Conservation (phyloP, 2,888 invertebrate species). For the Harpalus rufipes region DNA sequence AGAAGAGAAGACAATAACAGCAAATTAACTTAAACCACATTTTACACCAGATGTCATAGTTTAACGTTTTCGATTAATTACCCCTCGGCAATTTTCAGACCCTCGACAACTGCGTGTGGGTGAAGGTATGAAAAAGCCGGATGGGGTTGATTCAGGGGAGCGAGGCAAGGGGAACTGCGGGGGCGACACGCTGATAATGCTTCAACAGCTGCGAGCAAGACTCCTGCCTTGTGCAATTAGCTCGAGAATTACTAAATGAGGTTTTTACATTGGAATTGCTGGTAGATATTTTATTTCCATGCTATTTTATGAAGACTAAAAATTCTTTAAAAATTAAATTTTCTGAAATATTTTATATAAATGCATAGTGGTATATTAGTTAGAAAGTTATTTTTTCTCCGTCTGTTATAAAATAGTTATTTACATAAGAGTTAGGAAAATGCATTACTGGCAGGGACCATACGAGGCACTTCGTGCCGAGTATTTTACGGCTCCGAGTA, state of each 20-base stretch:
- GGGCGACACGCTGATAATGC: constrained; percentile 45
- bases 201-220: constrained; percentile 42
- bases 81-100: constrained; percentile 14
- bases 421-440: too few relatives aligned
- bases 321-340: background rate
- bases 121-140: constrained; percentile 48
- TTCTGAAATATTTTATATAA: too few relatives aligned
- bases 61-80: constrained; percentile 52
- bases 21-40: background rate
- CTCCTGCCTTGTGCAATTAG: background rate
- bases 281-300: background rate
- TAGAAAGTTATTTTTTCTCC: too few relatives aligned
- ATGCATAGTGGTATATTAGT: too few relatives aligned
- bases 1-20: background rate
- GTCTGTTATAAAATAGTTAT: too few relatives aligned
- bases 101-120: constrained; percentile 28
- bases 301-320: background rate
- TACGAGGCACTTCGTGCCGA: too few relatives aligned
- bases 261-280: background rate
- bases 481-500: too few relatives aligned
- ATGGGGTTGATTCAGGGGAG: background rate
- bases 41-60: constrained; percentile 34
- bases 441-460: too few relatives aligned
- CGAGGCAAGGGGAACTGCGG: background rate
- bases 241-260: background rate